Conservation (phyloP, 2,888 invertebrate genomes). For the Pollenia griseotomentosa region DNA sequence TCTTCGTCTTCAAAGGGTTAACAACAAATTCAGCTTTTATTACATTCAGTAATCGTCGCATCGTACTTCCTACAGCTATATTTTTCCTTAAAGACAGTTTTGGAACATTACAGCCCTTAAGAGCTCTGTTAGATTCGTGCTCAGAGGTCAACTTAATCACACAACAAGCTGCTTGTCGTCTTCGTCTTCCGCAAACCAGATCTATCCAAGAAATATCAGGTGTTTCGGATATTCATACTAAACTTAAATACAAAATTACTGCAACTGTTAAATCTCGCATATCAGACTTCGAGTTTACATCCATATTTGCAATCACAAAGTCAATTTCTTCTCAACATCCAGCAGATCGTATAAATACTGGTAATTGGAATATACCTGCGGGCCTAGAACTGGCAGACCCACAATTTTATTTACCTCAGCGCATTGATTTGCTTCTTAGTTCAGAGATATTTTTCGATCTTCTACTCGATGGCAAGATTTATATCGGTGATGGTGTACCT, state of each 20-base stretch:
- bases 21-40: too few species aligned
- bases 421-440: constrained; percentile 51
- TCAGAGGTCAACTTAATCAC: neutral
- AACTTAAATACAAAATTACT: constrained; percentile 18
- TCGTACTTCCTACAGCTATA: neutral
- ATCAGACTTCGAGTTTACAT: constrained; percentile 35
- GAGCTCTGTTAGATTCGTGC: neutral
- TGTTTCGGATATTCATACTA: constrained; percentile 29
- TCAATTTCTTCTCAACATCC: constrained; percentile 29
- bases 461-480: constrained; percentile 28
- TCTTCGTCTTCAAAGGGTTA: too few species aligned
- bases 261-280: constrained; percentile 14
- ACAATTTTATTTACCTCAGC: constrained; percentile 48
- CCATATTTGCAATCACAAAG: constrained; percentile 27
- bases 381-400: constrained; percentile 17
- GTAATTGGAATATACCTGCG: constrained; percentile 1
- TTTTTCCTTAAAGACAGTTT: neutral
- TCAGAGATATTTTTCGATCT: constrained; percentile 32
- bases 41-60: neutral
- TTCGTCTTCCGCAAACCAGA: neutral
- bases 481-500: constrained; percentile 44
- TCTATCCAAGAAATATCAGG: constrained; percentile 24
- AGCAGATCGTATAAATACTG: neutral
- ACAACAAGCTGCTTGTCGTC: neutral
- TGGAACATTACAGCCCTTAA: neutral